Evolutionary conservation across 1,140 invertebrate genomes (phyloP), one percentile per base, ranked within the genome.

Genomic region (Megalonaias nervosa): DNA sequence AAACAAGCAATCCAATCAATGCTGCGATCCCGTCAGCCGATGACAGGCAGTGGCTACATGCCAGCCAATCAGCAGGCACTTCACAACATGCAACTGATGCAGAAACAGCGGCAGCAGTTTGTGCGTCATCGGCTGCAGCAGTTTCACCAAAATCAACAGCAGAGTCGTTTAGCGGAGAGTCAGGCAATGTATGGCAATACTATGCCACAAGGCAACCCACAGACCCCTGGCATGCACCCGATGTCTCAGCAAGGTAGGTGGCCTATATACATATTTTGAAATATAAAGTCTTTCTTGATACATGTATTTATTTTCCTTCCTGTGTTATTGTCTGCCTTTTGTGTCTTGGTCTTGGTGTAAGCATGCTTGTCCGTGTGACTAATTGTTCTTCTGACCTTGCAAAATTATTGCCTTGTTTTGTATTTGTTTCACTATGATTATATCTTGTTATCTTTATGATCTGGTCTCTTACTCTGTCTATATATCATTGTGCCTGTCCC

Each of bases 1-100:
- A 97, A 97, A 84, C 95, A 96, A 87, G 96, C 96, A 1, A 89
- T 97, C 4, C 95, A 95, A 5, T 94, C 96, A 81, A 96, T 97
- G 95, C 90, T 98, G 67, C 92, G 95, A 1, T 92, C 94, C 80
- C 92, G 94, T 38, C 87, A 93, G 38, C 91, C 89, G 6, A 91
- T 91, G 1, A 86, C 91, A 14, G 77, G 61, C 21, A 58, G 26
- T 59, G 74, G 69, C 31, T 79, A 80, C 67, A 80, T 80, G 64
- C 72, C 65, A 74, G 67, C 65, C 71, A 74, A 75, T 69, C 73
- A 71, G 60, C 80, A 72, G 55, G 31, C 77, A 57, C 71, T 82
- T 67, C 74, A 74, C 64, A 77, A 74, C 21, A 72, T 85, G 59
- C 84, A 86, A 59, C 83, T 86, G 81, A 81, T 88, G 64, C 85